phyloP scores from a whole-genome alignment of 1,140 invertebrate species.

The Chelonus insularis region DNA sequence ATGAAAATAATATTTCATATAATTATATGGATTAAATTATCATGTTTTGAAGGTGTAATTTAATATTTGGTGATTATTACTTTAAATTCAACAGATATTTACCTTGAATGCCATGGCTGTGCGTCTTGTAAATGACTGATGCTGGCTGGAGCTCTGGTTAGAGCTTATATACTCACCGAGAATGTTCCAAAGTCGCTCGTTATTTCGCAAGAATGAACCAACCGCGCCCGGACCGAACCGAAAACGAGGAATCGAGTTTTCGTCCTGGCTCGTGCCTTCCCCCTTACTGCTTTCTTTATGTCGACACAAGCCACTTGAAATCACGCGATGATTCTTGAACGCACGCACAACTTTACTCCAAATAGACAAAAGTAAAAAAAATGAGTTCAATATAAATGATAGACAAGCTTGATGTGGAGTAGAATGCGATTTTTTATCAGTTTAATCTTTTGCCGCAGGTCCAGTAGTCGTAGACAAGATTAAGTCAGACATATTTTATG shows the following conservation, averaged over 20 bases:
- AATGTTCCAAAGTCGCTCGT: conserved; percentile 22
- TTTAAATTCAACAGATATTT: neutral
- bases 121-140: conserved; percentile 23
- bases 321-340: neutral
- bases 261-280: neutral
- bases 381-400: too few species aligned
- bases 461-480: conserved; percentile 6
- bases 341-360: too few species aligned
- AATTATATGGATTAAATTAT: neutral
- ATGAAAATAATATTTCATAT: neutral
- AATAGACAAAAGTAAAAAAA: too few species aligned
- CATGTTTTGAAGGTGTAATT: too few species aligned
- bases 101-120: conserved; percentile 27
- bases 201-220: conserved; percentile 18
- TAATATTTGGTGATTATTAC: too few species aligned
- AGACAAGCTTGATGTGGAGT: too few species aligned
- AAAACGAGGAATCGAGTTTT: conserved; percentile 17
- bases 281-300: neutral
- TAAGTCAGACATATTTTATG: neutral
- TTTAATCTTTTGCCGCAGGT: too few species aligned
- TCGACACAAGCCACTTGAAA: conserved; percentile 4
- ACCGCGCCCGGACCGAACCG: conserved; percentile 13
- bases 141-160: conserved; percentile 12
- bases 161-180: conserved; percentile 19
- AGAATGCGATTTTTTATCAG: too few species aligned